Conservation (phyloP, 2,113 vertebrate genomes). For the Nothocercus nigrocapillus region DNA sequence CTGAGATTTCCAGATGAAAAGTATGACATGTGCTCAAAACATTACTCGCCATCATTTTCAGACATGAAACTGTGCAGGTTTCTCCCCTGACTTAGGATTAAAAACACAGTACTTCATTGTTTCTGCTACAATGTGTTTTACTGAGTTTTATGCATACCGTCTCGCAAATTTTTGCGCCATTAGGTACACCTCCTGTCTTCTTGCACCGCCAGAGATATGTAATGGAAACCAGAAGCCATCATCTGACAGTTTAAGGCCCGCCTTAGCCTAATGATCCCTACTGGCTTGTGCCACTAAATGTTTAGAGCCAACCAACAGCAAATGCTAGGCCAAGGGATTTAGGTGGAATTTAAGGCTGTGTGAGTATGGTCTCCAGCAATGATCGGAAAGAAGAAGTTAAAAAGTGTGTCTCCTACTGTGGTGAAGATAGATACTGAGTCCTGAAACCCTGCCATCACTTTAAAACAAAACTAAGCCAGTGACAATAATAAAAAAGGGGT, state of each 20-base stretch:
- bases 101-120: neutral
- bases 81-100: neutral
- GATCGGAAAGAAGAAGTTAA: neutral
- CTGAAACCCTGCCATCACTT: constrained; percentile 54
- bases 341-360: neutral
- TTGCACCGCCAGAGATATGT: neutral
- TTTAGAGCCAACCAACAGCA: neutral
- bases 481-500: constrained; percentile 71
- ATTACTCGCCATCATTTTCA: neutral
- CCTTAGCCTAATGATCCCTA: neutral
- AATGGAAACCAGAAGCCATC: neutral
- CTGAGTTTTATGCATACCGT: neutral
- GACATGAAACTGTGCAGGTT: neutral
- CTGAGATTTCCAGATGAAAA: neutral
- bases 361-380: neutral
- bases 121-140: neutral
- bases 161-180: neutral
- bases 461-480: constrained; percentile 69
- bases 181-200: neutral
- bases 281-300: neutral
- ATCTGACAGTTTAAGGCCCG: neutral
- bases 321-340: neutral
- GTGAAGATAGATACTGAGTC: constrained; percentile 15
- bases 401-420: neutral
- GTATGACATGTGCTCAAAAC: neutral